Base-by-base conservation (phyloP, 1,140 invertebrate species). In the Asobara japonica region DNA sequence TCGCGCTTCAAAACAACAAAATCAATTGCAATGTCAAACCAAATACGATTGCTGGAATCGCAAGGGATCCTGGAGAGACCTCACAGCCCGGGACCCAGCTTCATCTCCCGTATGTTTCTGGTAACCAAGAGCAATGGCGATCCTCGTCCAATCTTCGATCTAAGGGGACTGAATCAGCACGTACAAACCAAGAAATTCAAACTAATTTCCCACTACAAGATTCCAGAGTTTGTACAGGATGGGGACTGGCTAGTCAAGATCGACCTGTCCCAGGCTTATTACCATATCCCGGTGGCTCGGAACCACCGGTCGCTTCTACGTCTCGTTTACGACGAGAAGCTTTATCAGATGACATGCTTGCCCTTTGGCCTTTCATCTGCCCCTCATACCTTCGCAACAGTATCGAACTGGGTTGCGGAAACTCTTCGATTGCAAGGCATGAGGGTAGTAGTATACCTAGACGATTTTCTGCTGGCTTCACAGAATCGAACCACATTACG, bases 41-140 rank as follows among this genome's bases (percentile, higher is more conserved):
- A 77, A 69, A 78, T 79, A 48, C 25, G 62, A 18, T 18, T 65
- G 1, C 61, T 79, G 30, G 69, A 74, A 31, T 13, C 72, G 16
- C 51, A 71, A 36, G 8, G 45, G 11, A 65, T 82, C 18, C 11
- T 83, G 8, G 75, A 82, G 48, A 6, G 22, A 31, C 60, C 48
- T 6, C 13, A 31, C 11, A 3, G 18, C 10, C 36, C 38, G 7
- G 65, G 69, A 2, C 72, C 77, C 22, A 78, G 75, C 33, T 83
- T 83, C 64, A 71, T 83, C 13, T 84, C 79, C 16, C 76, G 74
- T n/a, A 76, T 85, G 45, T 83, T 85, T 60, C 72, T 85, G 25
- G 65, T 79, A 13, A 61, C 51, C 62, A 77, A 79, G 20, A 69
- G 25, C 16, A 69, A 31, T 29, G 73, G 73, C 6, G 51, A 18